Percentiles rank a stretch among this genome's conserved stretches.
Evolutionary conservation across 1,140 invertebrate genomes (phyloP).

Genomic region (Reticulitermes speratus): DNA sequence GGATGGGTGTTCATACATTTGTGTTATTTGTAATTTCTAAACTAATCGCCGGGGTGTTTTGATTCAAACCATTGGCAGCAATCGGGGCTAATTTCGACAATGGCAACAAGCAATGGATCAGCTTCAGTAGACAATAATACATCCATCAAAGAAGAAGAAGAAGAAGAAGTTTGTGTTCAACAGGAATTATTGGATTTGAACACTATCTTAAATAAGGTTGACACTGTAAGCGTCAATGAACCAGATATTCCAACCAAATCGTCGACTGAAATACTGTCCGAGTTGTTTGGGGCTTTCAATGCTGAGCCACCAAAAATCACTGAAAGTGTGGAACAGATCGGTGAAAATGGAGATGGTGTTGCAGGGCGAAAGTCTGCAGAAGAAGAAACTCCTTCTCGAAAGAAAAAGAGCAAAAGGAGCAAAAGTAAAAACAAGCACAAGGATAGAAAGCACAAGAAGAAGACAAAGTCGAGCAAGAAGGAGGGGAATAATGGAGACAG

Average conservation of each 20-base stretch:
- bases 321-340: background rate
- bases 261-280: constrained; percentile 75
- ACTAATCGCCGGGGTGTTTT: too few relatives aligned
- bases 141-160: background rate
- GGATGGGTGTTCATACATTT: too few relatives aligned
- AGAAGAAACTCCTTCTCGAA: background rate
- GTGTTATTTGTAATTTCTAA: too few relatives aligned
- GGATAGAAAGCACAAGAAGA: constrained; percentile 58
- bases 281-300: constrained; percentile 73
- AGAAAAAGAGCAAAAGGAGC: constrained; percentile 43
- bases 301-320: constrained; percentile 40
- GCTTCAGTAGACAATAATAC: background rate
- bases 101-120: background rate
- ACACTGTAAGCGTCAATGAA: background rate
- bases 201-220: constrained; percentile 24
- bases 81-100: background rate
- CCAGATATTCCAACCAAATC: constrained; percentile 51
- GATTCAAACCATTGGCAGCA: background rate
- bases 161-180: background rate
- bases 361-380: background rate
- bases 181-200: constrained; percentile 26
- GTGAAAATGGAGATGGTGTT: background rate
- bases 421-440: constrained; percentile 57
- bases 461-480: constrained; percentile 55
- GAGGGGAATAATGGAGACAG: constrained; percentile 24